Conservation (phyloP, 2,888 invertebrate species). For the Diarsia brunnea region DNA sequence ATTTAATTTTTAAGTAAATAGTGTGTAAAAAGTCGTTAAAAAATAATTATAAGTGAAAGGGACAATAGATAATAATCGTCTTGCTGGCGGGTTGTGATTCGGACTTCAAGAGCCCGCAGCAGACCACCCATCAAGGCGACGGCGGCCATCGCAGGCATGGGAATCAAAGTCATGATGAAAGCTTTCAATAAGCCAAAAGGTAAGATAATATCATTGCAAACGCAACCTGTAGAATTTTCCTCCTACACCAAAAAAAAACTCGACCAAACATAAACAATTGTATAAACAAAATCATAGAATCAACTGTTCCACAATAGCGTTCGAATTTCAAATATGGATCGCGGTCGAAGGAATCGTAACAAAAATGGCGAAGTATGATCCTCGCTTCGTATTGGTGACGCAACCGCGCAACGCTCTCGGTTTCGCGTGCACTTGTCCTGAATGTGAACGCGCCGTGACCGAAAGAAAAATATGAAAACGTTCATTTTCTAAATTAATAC, state of each 20-base stretch:
- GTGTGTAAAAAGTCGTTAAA: slow-evolving; percentile 70
- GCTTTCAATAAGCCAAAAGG: slow-evolving; percentile 96
- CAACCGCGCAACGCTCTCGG: slow-evolving; percentile 84
- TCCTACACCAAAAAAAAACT: background rate
- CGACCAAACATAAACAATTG: slow-evolving; percentile 4
- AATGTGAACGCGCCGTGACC: slow-evolving; percentile 87
- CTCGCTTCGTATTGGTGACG: slow-evolving; percentile 76
- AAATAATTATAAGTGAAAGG: slow-evolving; percentile 73
- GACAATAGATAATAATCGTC: slow-evolving; percentile 63
- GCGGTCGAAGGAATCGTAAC: slow-evolving; percentile 71
- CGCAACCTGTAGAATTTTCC: background rate
- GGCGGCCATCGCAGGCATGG: slow-evolving; percentile 93
- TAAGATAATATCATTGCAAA: slow-evolving; percentile 79
- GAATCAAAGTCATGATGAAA: slow-evolving; percentile 96
- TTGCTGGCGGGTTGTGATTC: slow-evolving; percentile 72
- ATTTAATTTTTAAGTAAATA: slow-evolving; percentile 78
- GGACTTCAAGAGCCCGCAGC: slow-evolving; percentile 79
- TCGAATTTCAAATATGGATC: slow-evolving; percentile 65
- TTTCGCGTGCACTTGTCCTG: slow-evolving; percentile 90
- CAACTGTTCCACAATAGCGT: slow-evolving; percentile 38
- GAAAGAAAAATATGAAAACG: slow-evolving; percentile 87
- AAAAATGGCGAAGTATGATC: slow-evolving; percentile 81
- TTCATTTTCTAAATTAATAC: slow-evolving; percentile 81
- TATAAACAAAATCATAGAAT: slow-evolving; percentile 14
- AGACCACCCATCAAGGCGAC: slow-evolving; percentile 80